Conservation (phyloP, 1,140 invertebrate genomes). For the Matsumurasca onukii region DNA sequence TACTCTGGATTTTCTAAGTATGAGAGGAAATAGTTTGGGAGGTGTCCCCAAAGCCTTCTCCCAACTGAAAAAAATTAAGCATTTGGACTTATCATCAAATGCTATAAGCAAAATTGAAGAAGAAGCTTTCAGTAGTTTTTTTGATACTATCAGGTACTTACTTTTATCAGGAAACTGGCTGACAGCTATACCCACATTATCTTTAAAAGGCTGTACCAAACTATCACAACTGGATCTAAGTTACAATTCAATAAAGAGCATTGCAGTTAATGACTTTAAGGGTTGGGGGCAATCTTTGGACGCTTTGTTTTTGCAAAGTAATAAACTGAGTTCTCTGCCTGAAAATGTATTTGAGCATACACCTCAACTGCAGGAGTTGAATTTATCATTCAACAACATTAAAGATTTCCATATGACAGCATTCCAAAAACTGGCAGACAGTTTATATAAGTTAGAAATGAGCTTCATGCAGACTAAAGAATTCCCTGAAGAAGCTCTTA, state of each 20-base stretch:
- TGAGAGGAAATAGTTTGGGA: slow-evolving; percentile 76
- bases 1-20: slow-evolving; percentile 75
- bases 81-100: slow-evolving; percentile 81
- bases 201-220: slow-evolving; percentile 64
- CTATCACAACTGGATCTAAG: slow-evolving; percentile 81
- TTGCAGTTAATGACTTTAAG: slow-evolving; percentile 69
- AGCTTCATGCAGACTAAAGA: slow-evolving; percentile 78
- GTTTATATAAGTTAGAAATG: slow-evolving; percentile 76
- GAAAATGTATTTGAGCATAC: slow-evolving; percentile 68
- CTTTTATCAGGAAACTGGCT: slow-evolving; percentile 80
- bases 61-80: slow-evolving; percentile 63
- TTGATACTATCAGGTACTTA: slow-evolving; percentile 67
- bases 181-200: slow-evolving; percentile 64
- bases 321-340: slow-evolving; percentile 68
- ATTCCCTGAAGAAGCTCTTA: slow-evolving; percentile 69
- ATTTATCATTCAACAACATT: slow-evolving; percentile 84
- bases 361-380: slow-evolving; percentile 75
- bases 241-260: slow-evolving; percentile 78
- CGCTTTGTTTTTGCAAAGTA: slow-evolving; percentile 46
- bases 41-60: slow-evolving; percentile 67
- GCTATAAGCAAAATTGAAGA: slow-evolving; percentile 58
- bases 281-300: slow-evolving; percentile 60
- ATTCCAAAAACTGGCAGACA: slow-evolving; percentile 68
- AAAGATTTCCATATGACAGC: slow-evolving; percentile 72
- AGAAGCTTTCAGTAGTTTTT: slow-evolving; percentile 56